These are phyloP conservation scores for Saccostrea glomerata DNA, from an alignment of 1,140 invertebrate genomes.

Conservation along the genomic window DNA sequence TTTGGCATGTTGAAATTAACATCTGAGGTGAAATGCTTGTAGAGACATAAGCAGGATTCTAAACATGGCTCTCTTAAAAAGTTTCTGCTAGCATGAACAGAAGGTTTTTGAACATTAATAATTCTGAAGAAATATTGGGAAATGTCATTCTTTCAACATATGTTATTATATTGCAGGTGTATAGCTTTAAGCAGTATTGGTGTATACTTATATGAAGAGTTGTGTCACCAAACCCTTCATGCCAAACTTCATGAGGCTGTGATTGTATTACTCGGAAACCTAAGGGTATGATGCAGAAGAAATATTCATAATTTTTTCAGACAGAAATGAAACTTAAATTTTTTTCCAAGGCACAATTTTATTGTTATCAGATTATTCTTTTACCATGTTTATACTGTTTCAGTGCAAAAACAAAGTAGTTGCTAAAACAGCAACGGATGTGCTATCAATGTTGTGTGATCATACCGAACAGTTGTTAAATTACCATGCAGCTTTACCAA, in stretches of 20 bases:
- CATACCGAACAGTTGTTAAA: slow-evolving; percentile 87
- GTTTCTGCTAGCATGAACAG: neutral
- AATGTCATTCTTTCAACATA: neutral
- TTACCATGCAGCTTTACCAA: slow-evolving; percentile 88
- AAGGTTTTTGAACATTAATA: no score
- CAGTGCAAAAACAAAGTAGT: slow-evolving; percentile 91
- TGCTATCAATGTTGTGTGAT: slow-evolving; percentile 89
- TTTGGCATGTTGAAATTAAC: no score
- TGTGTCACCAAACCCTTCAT: slow-evolving; percentile 83
- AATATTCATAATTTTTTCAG: no score
- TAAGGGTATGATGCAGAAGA: slow-evolving; percentile 83
- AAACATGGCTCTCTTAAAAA: no score
- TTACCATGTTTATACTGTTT: slow-evolving; percentile 67
- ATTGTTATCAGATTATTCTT: neutral
- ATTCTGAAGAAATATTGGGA: neutral
- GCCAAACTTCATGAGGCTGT: slow-evolving; percentile 89
- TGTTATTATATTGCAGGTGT: slow-evolving; percentile 80
- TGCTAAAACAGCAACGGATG: slow-evolving; percentile 92
- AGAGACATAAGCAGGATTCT: no score
- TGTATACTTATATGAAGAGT: slow-evolving; percentile 89
- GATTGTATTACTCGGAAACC: slow-evolving; percentile 90
- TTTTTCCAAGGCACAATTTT: neutral
- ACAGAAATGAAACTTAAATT: neutral
- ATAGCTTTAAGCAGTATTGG: slow-evolving; percentile 93
- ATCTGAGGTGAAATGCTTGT: no score